phyloP scores from a whole-genome alignment of 2,888 invertebrate genomes.

The Euclidia mi region DNA sequence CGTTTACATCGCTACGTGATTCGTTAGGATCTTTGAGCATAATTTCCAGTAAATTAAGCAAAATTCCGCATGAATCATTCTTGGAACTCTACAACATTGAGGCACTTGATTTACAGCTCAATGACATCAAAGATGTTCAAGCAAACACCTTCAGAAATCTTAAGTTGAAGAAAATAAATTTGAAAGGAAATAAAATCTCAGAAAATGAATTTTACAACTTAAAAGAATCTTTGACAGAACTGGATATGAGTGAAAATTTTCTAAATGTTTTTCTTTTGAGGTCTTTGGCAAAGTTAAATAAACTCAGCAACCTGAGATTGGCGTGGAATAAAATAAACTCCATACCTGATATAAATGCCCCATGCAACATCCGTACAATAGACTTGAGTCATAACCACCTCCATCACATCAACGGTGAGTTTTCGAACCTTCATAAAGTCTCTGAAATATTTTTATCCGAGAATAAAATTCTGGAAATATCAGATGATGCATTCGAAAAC shows the following conservation, averaged over 20 bases:
- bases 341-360: conserved; percentile 93
- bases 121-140: conserved; percentile 95
- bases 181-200: conserved; percentile 96
- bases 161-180: conserved; percentile 94
- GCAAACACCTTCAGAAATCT: conserved; percentile 96
- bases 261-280: conserved; percentile 95
- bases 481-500: conserved; percentile 94
- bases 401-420: conserved; percentile 95
- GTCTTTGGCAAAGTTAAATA: conserved; percentile 93
- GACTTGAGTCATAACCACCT: conserved; percentile 97
- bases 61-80: conserved; percentile 94
- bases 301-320: conserved; percentile 92
- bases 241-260: conserved; percentile 97
- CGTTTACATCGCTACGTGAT: conserved; percentile 92
- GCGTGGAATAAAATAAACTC: conserved; percentile 96
- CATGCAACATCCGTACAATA: conserved; percentile 93
- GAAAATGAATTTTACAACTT: conserved; percentile 95
- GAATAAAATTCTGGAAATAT: conserved; percentile 96
- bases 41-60: conserved; percentile 93
- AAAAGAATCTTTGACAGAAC: conserved; percentile 93
- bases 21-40: conserved; percentile 94
- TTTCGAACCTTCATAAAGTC: conserved; percentile 94
- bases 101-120: conserved; percentile 95
- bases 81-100: conserved; percentile 92
- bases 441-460: conserved; percentile 96